Conservation (phyloP, 2,888 invertebrate genomes). For the Drosophila suboccidentalis region DNA sequence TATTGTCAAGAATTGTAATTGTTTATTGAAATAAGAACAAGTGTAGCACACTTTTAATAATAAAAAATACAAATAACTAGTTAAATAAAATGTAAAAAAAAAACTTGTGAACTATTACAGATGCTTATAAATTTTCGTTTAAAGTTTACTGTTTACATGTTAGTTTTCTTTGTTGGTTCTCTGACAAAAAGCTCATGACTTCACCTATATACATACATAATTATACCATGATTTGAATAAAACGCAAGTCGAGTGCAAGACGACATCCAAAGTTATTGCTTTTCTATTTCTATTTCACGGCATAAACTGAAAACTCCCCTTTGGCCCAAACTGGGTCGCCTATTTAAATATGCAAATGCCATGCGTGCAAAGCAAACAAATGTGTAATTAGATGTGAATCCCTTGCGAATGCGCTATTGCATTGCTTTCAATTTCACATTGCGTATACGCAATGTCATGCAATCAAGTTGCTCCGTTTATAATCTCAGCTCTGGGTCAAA, state of each 20-base stretch:
- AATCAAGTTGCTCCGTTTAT: not conserved
- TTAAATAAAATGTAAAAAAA: too few relatives aligned
- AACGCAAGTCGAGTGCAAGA: conserved; percentile 25
- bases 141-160: too few relatives aligned
- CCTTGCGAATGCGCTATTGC: conserved; percentile 12
- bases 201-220: not conserved
- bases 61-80: too few relatives aligned
- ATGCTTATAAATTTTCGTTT: not conserved
- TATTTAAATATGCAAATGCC: conserved; percentile 43
- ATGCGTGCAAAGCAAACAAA: conserved; percentile 15
- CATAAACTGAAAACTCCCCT: conserved; percentile 15
- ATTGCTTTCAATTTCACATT: conserved; percentile 23
- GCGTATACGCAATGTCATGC: conserved; percentile 33
- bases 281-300: conserved; percentile 29
- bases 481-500: conserved; percentile 7
- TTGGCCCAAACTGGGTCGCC: conserved; percentile 20
- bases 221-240: conserved; percentile 15
- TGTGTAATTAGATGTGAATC: conserved; percentile 27
- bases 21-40: too few relatives aligned
- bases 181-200: not conserved
- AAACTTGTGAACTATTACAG: not conserved
- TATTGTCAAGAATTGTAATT: too few relatives aligned
- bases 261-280: conserved; percentile 29
- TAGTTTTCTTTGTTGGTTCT: not conserved
- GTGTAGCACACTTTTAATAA: too few relatives aligned